Base-by-base conservation (phyloP, 2,888 invertebrate species). In the Drosophila colorata region DNA sequence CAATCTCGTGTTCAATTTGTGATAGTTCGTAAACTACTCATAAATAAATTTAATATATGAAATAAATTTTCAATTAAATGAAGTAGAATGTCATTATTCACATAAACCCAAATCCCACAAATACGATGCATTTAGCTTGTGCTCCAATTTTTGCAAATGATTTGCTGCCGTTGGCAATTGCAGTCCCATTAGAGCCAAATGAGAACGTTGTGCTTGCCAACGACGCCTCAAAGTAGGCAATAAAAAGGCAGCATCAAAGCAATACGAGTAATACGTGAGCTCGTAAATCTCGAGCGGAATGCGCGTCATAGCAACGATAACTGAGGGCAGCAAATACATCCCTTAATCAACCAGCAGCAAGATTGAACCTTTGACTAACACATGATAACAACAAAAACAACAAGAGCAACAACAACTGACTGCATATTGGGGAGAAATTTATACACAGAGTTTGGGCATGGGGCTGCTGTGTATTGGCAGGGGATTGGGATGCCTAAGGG, bases 311-410 rank as follows among this genome's bases (percentile, higher is more conserved):
- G 43, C 33, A 41, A 33, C 41, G 43, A 53, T 37, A 44, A 25
- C 31, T 13, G 35, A 47, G 25, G 48, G 41, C 48, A 40, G 41
- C 33, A 33, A 23, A 77, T 44, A 73, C 74, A 78, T 51, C 75
- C 75, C 75, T 58, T 75, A 75, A 75, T 78, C 71, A 64, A 69
- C 68, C 67, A 72, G 79, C 74, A 78, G 57, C 60, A 49, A 48
- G 46, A 77, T 80, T 83, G 77, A 83, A 81, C 80, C 69, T 79
- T 80, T 80, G 87, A 69, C 83, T 80, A 86, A 64, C 77, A 85
- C 83, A 76, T 82, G 83, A 88, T 82, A 83, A 88, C 41, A 69
- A 40, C 63, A 74, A 51, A 56, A 56, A 46, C 46, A 61, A 6
- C 49, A 61, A 61, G n/a, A n/a, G n/a, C 49, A 73, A 51, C 51